Percentiles rank a stretch among this genome's conserved stretches.
phyloP scores from a whole-genome alignment of 2,113 vertebrate species.

The Galeopterus variegatus region DNA sequence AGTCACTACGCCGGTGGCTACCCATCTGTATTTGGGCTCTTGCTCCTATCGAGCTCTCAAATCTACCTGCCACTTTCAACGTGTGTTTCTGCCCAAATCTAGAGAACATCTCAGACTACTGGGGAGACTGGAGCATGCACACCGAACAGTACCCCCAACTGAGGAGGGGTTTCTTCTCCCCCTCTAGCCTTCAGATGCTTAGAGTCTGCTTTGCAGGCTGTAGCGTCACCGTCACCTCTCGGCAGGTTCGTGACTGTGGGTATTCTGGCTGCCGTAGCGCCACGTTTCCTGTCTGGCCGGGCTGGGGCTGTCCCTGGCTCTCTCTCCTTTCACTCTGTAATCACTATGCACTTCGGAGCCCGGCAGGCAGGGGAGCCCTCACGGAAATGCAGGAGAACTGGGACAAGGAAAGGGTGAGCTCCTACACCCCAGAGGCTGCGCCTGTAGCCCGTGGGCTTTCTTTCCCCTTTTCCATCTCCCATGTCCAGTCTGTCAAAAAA shows the following conservation, averaged over 20 bases:
- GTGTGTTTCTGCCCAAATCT: not conserved
- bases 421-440: rapidly evolving
- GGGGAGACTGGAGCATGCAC: not conserved
- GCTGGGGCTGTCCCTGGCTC: rapidly evolving
- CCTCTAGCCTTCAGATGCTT: not conserved
- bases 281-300: rapidly evolving
- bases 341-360: rapidly evolving
- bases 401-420: rapidly evolving
- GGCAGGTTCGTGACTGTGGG: rapidly evolving
- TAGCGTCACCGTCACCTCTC: rapidly evolving
- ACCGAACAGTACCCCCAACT: rapidly evolving
- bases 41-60: rapidly evolving
- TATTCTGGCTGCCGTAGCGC: rapidly evolving
- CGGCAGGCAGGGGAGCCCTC: rapidly evolving
- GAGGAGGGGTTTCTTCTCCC: not conserved
- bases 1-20: rapidly evolving
- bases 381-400: rapidly evolving
- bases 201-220: not conserved
- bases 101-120: not conserved
- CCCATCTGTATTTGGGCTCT: rapidly evolving
- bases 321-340: rapidly evolving
- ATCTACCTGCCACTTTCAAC: not conserved
- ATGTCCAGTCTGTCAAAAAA: rapidly evolving
- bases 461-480: not conserved
- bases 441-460: rapidly evolving